Evolutionary conservation across 2,113 vertebrate species (phyloP), one percentile per base, ranked within the genome.

Genomic region (Strix aluco): DNA sequence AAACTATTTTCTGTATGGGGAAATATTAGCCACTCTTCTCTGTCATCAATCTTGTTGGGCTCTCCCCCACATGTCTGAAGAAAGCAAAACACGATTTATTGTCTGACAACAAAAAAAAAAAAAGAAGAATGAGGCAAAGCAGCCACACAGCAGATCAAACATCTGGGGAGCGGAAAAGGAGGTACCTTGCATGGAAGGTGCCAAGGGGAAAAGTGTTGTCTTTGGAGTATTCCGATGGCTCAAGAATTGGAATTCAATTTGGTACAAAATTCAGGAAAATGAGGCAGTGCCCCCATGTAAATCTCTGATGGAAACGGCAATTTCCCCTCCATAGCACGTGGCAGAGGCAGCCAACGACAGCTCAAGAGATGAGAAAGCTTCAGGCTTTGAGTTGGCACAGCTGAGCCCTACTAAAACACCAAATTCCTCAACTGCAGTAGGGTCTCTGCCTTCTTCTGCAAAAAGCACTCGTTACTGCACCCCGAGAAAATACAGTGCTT

Each of bases 31-130:
- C 27, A 59, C 54, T 16, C 73, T 82, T 10, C 81, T 61, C 47
- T 65, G 32, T 81, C 93, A 82, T 94, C 74, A 82, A 9, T 67
- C 92, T 94, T 75, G 81, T 46, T 42, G n/a, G 82, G 87, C 62
- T 87, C 57, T 92, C 78, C 85, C 36, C 65, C 36, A 20, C 52
- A 19, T 14, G 44, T 90, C 23, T 96, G 92, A 97, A 91, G 86
- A 80, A 63, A 71, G 88, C 14, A 91, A 36, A 15, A 32, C 36
- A 49, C 92, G 71, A 86, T 91, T 96, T 93, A 97, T 1, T 14
- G 30, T 36, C 86, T 49, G 85, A 69, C 42, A 51, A 69, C 42
- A 51, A 49, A 32, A 14, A 49, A 61, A 34, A 29, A 34, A 58
- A 36, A 40, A 40, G 20, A 42, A 14, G 40, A 67, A 32, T 15